Evolutionary conservation across 2,888 invertebrate species (phyloP), one percentile per base, ranked within the genome.

Genomic region (Eristalis intricaria): DNA sequence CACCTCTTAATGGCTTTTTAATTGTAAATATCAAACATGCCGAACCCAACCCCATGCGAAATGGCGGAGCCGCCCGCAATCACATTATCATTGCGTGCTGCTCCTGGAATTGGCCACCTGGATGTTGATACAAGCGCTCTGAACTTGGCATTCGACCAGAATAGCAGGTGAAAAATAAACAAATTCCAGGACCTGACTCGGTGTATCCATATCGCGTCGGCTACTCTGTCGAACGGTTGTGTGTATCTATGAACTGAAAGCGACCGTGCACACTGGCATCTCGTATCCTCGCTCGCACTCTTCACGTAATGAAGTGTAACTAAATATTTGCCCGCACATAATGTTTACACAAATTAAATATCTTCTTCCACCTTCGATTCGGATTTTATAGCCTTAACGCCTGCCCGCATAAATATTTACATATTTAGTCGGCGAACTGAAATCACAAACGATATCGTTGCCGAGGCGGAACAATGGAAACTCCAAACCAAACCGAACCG

Each of bases 141-240:
- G 87, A 87, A 87, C 87, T 87, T 87, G 87, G 87, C 87, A 87
- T 80, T 75, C 71, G 26, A 71, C 84, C 84, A 80, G 84, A 84
- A 76, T 76, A 80, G 68, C 84, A 87, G 87, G 84, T 87, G 73
- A 76, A 84, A 79, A 73, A 68, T 80, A 87, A 87, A 87, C 87
- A 87, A 71, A 83, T 70, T 75, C 56, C 79, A 40, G 32, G 32
- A 32, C 64, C 23, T 32, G 35, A 58, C 19, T 65, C 40, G 11
- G 1, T 56, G 15, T 64, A 22, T 50, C 43, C 50, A 58, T 23
- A 50, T 74, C 69, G 26, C 68, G 64, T n/a, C n/a, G n/a, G n/a
- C n/a, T n/a, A n/a, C 26, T 40, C 60, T 56, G 29, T 23, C 58
- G 60, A 56, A 22, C 43, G 69, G 50, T 50, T 15, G 32, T 32